phyloP scores from a whole-genome alignment of 2,113 vertebrate genomes.

The Lagenorhynchus albirostris region DNA sequence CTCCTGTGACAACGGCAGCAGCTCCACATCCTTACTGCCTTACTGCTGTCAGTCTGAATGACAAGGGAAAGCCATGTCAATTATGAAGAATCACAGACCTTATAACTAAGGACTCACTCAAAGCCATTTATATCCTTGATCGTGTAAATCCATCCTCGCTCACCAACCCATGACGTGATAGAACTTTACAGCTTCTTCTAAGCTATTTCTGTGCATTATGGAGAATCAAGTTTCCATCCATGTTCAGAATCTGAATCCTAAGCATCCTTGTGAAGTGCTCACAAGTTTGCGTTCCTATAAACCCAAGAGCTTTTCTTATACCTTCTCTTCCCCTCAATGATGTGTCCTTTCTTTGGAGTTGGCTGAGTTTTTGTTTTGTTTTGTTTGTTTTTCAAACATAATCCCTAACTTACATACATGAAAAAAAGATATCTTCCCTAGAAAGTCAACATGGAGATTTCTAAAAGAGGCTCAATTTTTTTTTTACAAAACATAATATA shows the following conservation, averaged over 20 bases:
- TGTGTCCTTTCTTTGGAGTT: neutral
- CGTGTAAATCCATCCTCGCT: conserved; percentile 10
- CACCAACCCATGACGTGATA: conserved; percentile 36
- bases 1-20: neutral
- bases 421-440: neutral
- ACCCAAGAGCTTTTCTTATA: neutral
- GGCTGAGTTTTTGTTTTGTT: neutral
- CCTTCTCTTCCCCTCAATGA: neutral
- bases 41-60: neutral
- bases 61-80: conserved; percentile 37
- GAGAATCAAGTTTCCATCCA: neutral
- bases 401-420: neutral
- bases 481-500: neutral
- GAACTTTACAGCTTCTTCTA: conserved; percentile 44
- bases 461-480: neutral
- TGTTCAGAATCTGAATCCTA: conserved; percentile 11
- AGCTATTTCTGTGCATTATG: neutral
- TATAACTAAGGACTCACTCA: conserved; percentile 55
- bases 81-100: conserved; percentile 32
- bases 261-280: neutral
- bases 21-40: neutral
- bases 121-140: conserved; percentile 49
- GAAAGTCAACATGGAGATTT: conserved; percentile 30
- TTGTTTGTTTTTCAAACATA: conserved; percentile 21
- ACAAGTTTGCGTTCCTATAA: neutral